phyloP scores from a whole-genome alignment of 2,888 invertebrate genomes.

The Thera obeliscata region DNA sequence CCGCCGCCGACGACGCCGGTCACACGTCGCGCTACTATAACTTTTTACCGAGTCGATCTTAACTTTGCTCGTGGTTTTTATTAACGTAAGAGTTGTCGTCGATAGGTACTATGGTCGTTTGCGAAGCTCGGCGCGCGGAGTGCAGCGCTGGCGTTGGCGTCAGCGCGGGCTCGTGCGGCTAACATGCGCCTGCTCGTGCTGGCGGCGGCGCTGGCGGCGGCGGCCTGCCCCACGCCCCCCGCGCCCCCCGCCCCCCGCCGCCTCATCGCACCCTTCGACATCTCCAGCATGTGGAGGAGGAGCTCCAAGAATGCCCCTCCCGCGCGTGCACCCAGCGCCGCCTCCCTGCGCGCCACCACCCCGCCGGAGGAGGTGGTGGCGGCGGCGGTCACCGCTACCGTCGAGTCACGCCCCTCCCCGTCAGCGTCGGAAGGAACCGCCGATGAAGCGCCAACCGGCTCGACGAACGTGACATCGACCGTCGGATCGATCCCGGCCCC shows the following conservation, averaged over 20 bases:
- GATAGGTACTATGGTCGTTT: too few relatives aligned
- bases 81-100: not conserved
- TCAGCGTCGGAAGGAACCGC: too few relatives aligned
- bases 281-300: slow-evolving; percentile 65
- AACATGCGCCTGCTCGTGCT: slow-evolving; percentile 31
- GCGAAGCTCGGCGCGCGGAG: too few relatives aligned
- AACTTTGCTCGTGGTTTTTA: not conserved
- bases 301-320: slow-evolving; percentile 44
- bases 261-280: slow-evolving; percentile 69
- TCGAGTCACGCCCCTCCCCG: not conserved
- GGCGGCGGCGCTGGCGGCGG: slow-evolving; percentile 13
- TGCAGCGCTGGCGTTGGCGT: too few relatives aligned
- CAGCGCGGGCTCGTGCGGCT: slow-evolving; percentile 17
- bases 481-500: not conserved
- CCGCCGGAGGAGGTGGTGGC: not conserved
- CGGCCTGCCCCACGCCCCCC: not conserved
- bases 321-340: slow-evolving; percentile 37
- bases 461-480: not conserved
- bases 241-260: slow-evolving; percentile 50
- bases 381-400: slow-evolving; percentile 21
- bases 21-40: slow-evolving; percentile 8
- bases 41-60: not conserved
- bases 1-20: not conserved
- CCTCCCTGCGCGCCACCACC: not conserved
- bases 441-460: not conserved